phyloP scores from a whole-genome alignment of 2,888 invertebrate genomes.

The Lumbricus terrestris region DNA sequence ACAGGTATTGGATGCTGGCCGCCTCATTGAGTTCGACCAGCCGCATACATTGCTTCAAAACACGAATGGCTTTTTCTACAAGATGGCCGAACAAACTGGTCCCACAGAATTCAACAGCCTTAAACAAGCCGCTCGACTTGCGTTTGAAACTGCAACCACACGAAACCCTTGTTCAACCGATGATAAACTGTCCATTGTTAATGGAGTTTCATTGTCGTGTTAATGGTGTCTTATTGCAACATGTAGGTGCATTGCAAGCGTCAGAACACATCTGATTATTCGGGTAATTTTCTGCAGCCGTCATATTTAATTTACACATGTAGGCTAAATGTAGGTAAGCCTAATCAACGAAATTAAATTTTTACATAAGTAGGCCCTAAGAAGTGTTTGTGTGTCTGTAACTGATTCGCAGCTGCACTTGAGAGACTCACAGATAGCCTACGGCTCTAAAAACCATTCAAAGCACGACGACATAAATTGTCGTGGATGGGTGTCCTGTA shows the following conservation, averaged over 20 bases:
- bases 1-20: not conserved
- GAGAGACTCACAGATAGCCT: no score
- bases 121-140: not conserved
- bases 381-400: no score
- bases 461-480: no score
- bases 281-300: not conserved
- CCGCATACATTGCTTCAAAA: slow-evolving; percentile 12
- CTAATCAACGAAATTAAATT: no score
- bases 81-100: slow-evolving; percentile 11
- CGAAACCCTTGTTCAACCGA: not conserved
- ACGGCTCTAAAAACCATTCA: no score
- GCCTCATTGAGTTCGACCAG: not conserved
- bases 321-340: no score
- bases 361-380: no score
- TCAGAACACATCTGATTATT: not conserved
- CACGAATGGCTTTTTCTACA: not conserved
- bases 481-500: no score
- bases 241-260: not conserved
- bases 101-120: not conserved
- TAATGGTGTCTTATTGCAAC: not conserved
- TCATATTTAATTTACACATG: no score
- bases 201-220: no score
- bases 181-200: not conserved
- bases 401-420: no score
- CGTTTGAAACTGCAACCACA: not conserved